phyloP scores from a whole-genome alignment of 1,140 invertebrate species.

The Lasioglossum baleicum region DNA sequence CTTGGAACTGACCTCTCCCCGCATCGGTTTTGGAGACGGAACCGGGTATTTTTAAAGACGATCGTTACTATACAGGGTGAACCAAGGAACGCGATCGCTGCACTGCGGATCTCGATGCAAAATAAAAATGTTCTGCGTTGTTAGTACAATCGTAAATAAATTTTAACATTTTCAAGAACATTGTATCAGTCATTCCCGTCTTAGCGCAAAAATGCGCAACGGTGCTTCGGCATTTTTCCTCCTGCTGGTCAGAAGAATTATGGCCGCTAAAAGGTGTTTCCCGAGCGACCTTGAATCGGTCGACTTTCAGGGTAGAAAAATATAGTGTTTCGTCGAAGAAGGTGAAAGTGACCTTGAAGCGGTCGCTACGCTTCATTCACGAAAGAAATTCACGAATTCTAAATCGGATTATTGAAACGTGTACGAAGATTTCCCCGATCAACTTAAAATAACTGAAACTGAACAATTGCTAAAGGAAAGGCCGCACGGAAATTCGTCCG shows the following conservation, averaged over 20 bases:
- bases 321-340: constrained; percentile 16
- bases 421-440: no score
- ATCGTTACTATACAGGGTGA: not conserved
- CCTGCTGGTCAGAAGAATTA: not conserved
- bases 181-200: no score
- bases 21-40: not conserved
- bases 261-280: not conserved
- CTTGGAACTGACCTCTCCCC: constrained; percentile 44
- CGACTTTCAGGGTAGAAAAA: constrained; percentile 9
- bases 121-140: no score
- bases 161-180: no score
- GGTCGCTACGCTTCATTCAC: constrained; percentile 9
- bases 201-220: not conserved
- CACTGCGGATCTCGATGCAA: no score
- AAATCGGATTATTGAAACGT: no score
- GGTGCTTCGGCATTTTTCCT: constrained; percentile 2
- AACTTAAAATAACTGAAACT: no score
- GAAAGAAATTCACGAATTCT: not conserved
- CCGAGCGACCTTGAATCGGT: constrained; percentile 5
- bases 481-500: not conserved
- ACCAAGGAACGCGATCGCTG: no score
- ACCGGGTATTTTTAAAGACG: not conserved
- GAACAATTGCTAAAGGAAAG: not conserved
- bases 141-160: no score
- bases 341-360: constrained; percentile 25